These are phyloP conservation scores for Gadopsis bispinosus DNA, from an alignment of 2,797 vertebrate species.

Conservation along the genomic window DNA sequence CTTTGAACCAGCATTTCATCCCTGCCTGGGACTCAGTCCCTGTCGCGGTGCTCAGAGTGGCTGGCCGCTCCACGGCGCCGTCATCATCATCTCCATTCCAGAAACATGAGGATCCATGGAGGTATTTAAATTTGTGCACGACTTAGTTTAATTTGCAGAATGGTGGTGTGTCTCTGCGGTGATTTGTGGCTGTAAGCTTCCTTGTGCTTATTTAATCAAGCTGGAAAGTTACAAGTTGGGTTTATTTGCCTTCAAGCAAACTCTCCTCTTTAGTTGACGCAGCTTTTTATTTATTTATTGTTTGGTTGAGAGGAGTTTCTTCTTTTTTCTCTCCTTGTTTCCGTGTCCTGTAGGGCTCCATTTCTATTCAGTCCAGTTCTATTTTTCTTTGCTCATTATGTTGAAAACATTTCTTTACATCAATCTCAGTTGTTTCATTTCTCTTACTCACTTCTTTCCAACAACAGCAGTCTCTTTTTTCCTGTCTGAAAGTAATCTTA, in stretches of 20 bases:
- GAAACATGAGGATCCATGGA: conserved; percentile 78
- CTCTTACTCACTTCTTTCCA: neutral
- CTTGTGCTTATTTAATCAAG: conserved; percentile 3
- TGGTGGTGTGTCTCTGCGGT: neutral
- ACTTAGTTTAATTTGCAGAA: neutral
- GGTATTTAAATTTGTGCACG: conserved; percentile 67
- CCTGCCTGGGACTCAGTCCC: conserved; percentile 58
- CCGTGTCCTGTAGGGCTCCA: neutral
- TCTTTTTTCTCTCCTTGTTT: neutral
- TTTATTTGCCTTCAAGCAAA: conserved; percentile 3
- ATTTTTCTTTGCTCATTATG: neutral
- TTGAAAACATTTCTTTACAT: conserved; percentile 7
- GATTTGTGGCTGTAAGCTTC: neutral
- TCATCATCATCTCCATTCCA: conserved; percentile 40
- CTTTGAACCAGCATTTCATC: conserved; percentile 63
- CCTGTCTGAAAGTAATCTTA: conserved; percentile 18
- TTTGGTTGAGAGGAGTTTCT: conserved; percentile 15
- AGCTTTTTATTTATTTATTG: conserved; percentile 12
- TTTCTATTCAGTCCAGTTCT: neutral
- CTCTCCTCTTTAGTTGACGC: neutral
- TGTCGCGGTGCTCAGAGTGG: conserved; percentile 65
- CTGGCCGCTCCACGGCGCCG: conserved; percentile 64
- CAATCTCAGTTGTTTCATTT: neutral
- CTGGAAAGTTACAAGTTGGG: neutral
- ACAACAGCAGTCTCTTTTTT: neutral